Evolutionary conservation across 2,797 vertebrate species (phyloP).

Genomic region (Megalops cyprinoides): DNA sequence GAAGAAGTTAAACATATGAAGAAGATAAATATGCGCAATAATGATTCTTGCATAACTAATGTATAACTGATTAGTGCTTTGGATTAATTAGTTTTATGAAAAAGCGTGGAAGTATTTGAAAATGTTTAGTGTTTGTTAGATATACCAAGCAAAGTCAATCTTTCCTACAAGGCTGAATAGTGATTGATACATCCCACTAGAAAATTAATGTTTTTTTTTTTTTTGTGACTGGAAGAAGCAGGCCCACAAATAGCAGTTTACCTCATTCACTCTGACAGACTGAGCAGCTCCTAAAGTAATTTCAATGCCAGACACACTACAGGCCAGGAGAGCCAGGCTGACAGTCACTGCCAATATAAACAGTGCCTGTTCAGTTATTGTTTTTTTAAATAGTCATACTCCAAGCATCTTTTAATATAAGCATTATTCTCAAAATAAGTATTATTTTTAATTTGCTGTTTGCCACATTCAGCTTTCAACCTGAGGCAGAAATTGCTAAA

Average conservation of each 20-base stretch:
- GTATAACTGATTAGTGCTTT: background rate
- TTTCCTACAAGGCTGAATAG: background rate
- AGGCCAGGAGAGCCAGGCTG: background rate
- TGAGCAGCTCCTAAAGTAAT: background rate
- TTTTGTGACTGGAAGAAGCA: background rate
- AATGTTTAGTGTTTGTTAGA: background rate
- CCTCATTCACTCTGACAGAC: no score
- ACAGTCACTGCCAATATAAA: background rate
- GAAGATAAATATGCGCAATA: background rate
- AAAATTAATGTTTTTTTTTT: background rate
- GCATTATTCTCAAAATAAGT: background rate
- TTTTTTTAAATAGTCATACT: no score
- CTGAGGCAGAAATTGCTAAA: no score
- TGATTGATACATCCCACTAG: background rate
- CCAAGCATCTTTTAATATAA: background rate
- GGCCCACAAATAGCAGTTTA: background rate
- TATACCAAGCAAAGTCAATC: background rate
- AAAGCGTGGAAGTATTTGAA: background rate
- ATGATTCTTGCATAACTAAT: no score
- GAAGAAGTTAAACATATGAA: background rate
- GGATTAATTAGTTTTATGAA: background rate
- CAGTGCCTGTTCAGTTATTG: background rate
- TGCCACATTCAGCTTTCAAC: constrained; percentile 3
- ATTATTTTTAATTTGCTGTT: background rate
- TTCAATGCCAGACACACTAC: background rate